Base-by-base conservation (phyloP, 1,140 invertebrate genomes). In the Diorhabda elongata region DNA sequence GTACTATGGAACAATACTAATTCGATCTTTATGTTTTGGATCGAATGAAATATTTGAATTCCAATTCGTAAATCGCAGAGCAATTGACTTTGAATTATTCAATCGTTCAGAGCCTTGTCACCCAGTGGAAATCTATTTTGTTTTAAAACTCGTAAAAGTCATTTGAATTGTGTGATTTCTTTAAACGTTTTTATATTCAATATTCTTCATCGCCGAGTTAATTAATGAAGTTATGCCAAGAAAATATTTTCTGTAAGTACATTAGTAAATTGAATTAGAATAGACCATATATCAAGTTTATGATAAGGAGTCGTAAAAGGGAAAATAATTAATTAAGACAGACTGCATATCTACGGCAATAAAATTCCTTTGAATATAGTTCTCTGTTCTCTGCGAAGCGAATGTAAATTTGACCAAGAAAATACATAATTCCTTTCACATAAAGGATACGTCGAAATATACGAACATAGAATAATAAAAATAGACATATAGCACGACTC, bases 381-480 rank as follows among this genome's bases (percentile, higher is more conserved):
- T 52, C 47, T 52, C 47, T 52, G 47, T 52, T 61, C 59, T 5
- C 59, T 7, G 42, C 26, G 42, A 43, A 9, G n/a, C 42, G 62
- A 64, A 64, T 64, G 62, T 64, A 64, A 64, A 64, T 64, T 64
- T 64, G 43, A 64, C 62, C 43, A 52, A 64, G 62, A 44, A 64
- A 64, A 52, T 52, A 56, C 44, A 64, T 44, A 64, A 44, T 56
- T 42, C 9, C 47, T 52, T 52, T 52, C 9, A 6, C 47, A 52
- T 52, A 52, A 52, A 52, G 5, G 5, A 52, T 9, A 52, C 47
- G 47, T 9, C 5, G 47, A 52, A 52, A 8, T 3, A 43, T 41
- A 43, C 6, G 42, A 11, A 61, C 6, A 43, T 42, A 42, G 11
- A 41, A 61, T 43, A 61, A 7, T 42, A 43, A 43, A 61, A 7